Evolutionary conservation across 2,888 invertebrate species (phyloP).

Genomic region (Malthinus seriepunctatus): DNA sequence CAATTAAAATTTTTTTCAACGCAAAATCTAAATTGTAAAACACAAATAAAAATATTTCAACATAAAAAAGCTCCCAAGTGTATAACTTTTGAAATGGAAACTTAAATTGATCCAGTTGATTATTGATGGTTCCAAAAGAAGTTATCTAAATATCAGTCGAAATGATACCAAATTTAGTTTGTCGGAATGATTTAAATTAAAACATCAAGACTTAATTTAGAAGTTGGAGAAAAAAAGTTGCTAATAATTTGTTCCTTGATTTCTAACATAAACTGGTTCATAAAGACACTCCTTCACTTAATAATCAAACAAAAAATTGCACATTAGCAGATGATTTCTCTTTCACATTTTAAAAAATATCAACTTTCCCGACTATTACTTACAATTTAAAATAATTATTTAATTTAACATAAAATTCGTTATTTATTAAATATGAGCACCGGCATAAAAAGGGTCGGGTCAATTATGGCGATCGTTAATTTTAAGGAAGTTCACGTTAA

Average conservation of each 20-base stretch:
- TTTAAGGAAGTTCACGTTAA: slow-evolving; percentile 1
- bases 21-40: too few relatives aligned
- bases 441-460: neutral
- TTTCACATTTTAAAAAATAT: slow-evolving; percentile 6
- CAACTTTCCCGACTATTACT: slow-evolving; percentile 7
- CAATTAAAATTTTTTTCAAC: too few relatives aligned
- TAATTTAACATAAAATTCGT: neutral
- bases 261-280: slow-evolving; percentile 7
- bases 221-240: neutral
- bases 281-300: slow-evolving; percentile 5
- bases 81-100: too few relatives aligned
- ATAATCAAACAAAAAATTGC: slow-evolving; percentile 5
- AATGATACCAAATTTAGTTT: slow-evolving; percentile 1
- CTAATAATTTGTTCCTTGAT: slow-evolving; percentile 1
- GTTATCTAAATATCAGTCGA: neutral
- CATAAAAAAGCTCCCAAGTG: too few relatives aligned
- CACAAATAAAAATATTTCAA: too few relatives aligned
- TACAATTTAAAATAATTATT: slow-evolving; percentile 5
- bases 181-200: neutral
- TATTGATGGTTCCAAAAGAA: too few relatives aligned
- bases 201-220: slow-evolving; percentile 5
- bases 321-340: slow-evolving; percentile 10
- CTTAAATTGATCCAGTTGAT: too few relatives aligned
- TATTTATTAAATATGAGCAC: slow-evolving; percentile 4
- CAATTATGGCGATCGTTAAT: slow-evolving; percentile 1